Evolutionary conservation across 2,888 invertebrate genomes (phyloP).

Genomic region (Melanchra persicariae): DNA sequence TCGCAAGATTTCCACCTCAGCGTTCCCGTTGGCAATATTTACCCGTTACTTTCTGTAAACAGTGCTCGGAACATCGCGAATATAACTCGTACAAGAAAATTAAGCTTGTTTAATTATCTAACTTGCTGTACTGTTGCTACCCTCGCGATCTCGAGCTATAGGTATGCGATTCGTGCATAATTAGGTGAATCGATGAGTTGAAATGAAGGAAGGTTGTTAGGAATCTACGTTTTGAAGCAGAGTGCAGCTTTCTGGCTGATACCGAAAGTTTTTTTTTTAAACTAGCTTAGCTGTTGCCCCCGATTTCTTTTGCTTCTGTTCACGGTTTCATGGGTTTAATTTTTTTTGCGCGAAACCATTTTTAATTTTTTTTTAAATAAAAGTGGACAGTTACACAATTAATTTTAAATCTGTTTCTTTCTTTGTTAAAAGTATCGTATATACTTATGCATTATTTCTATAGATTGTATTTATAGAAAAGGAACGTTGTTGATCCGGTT

Average conservation of each 20-base stretch:
- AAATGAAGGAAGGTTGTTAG: background rate
- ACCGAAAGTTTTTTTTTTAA: too few species aligned
- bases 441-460: too few species aligned
- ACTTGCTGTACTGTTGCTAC: conserved; percentile 76
- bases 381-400: too few species aligned
- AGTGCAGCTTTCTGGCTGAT: background rate
- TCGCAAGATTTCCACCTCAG: conserved; percentile 85
- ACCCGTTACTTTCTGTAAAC: conserved; percentile 89
- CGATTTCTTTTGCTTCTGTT: too few species aligned
- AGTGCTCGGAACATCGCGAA: conserved; percentile 82
- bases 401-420: too few species aligned
- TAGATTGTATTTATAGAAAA: background rate
- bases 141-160: conserved; percentile 44
- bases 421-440: too few species aligned
- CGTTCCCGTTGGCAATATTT: conserved; percentile 85
- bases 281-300: too few species aligned
- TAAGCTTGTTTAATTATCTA: conserved; percentile 89
- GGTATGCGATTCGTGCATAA: conserved; percentile 52
- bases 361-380: too few species aligned
- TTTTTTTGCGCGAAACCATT: too few species aligned
- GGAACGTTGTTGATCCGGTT: too few species aligned
- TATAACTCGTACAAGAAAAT: conserved; percentile 88
- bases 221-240: background rate
- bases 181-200: conserved; percentile 50
- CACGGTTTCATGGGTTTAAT: too few species aligned